phyloP scores from a whole-genome alignment of 30 jellyfish, hydroid and myxozoan species.

The Aurelia sp. region DNA sequence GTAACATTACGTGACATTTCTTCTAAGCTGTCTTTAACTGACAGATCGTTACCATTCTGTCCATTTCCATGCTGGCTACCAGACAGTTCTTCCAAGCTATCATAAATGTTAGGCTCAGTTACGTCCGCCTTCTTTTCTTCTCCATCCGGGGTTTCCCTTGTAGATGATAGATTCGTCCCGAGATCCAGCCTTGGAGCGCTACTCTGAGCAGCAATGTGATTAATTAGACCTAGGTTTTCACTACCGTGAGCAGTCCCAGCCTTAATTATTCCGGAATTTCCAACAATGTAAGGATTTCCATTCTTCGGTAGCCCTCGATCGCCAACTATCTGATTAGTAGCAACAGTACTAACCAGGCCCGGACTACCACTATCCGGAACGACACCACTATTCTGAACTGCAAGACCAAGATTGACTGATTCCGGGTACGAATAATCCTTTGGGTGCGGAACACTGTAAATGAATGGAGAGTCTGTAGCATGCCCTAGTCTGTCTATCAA shows the following conservation, averaged over 20 bases:
- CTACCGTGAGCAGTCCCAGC: too few relatives aligned
- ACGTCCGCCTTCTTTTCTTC: neutral
- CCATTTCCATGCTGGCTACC: neutral
- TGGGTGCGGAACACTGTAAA: neutral
- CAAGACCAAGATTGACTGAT: conserved; percentile 40
- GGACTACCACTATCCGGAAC: too few relatives aligned
- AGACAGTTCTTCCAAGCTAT: conserved; percentile 6
- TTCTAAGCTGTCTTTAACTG: conserved; percentile 5
- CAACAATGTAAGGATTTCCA: too few relatives aligned
- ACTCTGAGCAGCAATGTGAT: too few relatives aligned
- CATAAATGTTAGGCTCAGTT: neutral
- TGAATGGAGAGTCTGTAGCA: neutral
- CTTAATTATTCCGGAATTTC: too few relatives aligned
- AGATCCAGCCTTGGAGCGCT: too few relatives aligned
- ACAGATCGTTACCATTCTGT: neutral
- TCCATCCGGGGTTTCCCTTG: too few relatives aligned
- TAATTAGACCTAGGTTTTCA: too few relatives aligned
- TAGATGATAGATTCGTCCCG: too few relatives aligned
- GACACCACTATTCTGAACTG: neutral
- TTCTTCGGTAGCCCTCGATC: too few relatives aligned
- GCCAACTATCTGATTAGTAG: too few relatives aligned
- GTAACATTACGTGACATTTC: neutral
- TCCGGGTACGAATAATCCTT: conserved; percentile 80
- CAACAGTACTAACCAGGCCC: too few relatives aligned
- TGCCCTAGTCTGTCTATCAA: neutral